A percentile compares a stretch with the other conserved stretches of the same genome.
Evolutionary conservation across 2,113 vertebrate genomes (phyloP).

Genomic region (Mobula birostris): DNA sequence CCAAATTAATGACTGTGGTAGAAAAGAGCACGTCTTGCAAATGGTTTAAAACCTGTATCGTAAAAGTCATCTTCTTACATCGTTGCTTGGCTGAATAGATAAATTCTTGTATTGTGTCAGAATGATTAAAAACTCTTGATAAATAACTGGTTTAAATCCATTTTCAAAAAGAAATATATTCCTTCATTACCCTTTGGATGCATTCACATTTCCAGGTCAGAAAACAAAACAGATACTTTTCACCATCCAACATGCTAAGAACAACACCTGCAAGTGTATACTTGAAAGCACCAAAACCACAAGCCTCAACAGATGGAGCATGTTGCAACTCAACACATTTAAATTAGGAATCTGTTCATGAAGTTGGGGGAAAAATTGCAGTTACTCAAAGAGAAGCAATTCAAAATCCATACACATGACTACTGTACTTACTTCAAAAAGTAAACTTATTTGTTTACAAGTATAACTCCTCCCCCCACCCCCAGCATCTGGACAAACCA

Average conservation of each 20-base stretch:
- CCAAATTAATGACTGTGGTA: not conserved
- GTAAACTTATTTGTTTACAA: not conserved
- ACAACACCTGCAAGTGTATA: not conserved
- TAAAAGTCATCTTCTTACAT: not conserved
- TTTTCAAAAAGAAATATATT: not conserved
- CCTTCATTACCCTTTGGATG: not conserved
- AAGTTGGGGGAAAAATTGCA: not conserved
- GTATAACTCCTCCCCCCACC: too few species aligned
- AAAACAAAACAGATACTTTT: constrained; percentile 3
- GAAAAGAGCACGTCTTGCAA: not conserved
- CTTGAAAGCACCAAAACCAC: not conserved
- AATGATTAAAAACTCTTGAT: not conserved
- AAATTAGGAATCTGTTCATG: not conserved
- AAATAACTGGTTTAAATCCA: not conserved
- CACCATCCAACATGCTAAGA: not conserved
- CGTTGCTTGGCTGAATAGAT: not conserved
- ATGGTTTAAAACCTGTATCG: too few species aligned
- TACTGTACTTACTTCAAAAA: not conserved
- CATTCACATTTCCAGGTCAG: not conserved
- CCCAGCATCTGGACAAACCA: not conserved
- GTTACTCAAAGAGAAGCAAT: not conserved
- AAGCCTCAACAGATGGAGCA: not conserved
- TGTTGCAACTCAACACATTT: not conserved
- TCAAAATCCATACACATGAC: not conserved
- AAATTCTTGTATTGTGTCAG: not conserved